Conservation (phyloP, 2,113 vertebrate genomes). For the Galeopterus variegatus region DNA sequence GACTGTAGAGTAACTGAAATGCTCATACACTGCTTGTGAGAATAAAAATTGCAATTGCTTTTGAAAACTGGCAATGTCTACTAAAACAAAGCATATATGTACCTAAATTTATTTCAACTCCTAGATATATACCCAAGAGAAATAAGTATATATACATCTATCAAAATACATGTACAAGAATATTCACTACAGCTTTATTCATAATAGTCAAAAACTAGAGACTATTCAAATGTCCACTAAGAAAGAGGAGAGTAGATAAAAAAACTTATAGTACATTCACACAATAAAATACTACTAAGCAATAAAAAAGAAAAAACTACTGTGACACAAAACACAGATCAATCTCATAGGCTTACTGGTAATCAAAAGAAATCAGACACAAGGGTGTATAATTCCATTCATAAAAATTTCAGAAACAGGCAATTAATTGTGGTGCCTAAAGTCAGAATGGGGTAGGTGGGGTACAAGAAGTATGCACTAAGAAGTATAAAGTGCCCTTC, state of each 20-base stretch:
- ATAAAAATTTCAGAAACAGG: background rate
- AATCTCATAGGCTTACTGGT: background rate
- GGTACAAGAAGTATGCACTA: background rate
- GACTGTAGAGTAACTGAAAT: background rate
- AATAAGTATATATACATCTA: background rate
- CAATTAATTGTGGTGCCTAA: background rate
- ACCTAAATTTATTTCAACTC: constrained; percentile 38
- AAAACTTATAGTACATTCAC: background rate
- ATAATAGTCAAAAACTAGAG: background rate
- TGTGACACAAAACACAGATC: background rate
- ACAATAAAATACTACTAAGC: background rate
- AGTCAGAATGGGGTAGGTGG: background rate
- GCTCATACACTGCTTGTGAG: background rate
- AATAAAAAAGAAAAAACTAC: background rate
- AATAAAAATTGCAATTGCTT: background rate
- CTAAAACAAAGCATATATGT: background rate
- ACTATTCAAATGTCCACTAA: background rate
- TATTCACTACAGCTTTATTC: background rate
- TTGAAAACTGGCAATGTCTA: background rate
- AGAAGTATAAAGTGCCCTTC: background rate
- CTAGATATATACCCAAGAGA: background rate
- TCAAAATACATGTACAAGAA: background rate
- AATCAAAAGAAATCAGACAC: background rate
- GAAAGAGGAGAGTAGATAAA: background rate
- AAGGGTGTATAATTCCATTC: background rate